Conservation (phyloP, 2,113 vertebrate genomes). For the Bubalus kerabau region DNA sequence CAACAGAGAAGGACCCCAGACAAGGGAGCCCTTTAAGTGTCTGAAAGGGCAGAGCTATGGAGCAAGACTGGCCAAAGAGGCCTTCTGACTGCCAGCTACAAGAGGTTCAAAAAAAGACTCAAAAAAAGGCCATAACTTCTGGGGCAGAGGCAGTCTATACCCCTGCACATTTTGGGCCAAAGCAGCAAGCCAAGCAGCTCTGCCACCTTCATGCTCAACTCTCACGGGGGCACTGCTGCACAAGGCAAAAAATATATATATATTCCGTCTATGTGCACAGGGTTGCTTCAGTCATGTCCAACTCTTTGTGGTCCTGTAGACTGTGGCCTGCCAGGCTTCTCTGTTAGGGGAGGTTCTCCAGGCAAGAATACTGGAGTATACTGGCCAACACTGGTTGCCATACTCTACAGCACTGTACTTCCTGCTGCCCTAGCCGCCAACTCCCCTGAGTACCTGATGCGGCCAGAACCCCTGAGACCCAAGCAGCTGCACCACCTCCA, state of each 20-base stretch:
- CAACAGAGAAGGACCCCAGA: not conserved
- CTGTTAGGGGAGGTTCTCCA: not conserved
- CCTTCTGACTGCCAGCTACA: not conserved
- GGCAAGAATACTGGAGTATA: not conserved
- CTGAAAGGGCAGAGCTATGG: not conserved
- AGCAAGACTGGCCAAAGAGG: not conserved
- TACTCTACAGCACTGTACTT: not conserved
- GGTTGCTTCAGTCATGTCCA: not conserved
- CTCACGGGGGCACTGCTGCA: not conserved
- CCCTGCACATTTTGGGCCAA: not conserved
- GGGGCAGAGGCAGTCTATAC: not conserved
- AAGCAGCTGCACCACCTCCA: not conserved
- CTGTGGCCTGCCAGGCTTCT: not conserved
- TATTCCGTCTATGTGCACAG: fast-evolving
- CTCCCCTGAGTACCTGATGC: not conserved
- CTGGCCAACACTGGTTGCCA: not conserved
- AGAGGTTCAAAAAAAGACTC: not conserved
- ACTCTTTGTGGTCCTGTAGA: not conserved
- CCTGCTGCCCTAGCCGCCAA: not conserved
- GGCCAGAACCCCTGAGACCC: not conserved
- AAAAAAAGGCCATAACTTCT: not conserved
- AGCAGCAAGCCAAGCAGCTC: not conserved
- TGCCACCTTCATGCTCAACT: not conserved
- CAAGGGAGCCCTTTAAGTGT: not conserved
- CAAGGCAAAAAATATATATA: not conserved